Base-by-base conservation (phyloP, 2,113 vertebrate genomes). In the Atractosteus spatula region DNA sequence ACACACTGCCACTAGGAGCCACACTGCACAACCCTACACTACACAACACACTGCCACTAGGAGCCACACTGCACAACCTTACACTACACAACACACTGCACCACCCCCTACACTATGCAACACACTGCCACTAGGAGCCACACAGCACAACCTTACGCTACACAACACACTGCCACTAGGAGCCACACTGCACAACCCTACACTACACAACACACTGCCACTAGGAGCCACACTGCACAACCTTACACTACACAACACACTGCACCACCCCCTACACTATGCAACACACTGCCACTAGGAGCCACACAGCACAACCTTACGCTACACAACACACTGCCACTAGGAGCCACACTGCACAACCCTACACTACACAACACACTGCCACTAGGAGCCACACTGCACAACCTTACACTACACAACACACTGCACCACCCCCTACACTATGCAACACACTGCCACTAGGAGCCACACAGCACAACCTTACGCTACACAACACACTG, bases 201-300 rank as follows among this genome's bases (percentile, higher is more conserved):
- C 54, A 56, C 63, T 67, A n/a, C 45, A 14, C 51, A 8, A 67
- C n/a, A 45, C n/a, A 6, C 2, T 10, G 62, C 66, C 11, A 59
- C 13, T 13, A 4, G 5, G 41, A 16, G 41, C 11, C 12, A 17
- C 10, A 3, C 2, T 10, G 62, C 66, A 62, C 55, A n/a, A 11
- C 65, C 17, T 3, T 3, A 45, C 42, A 74, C 67, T 12, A 43
- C n/a, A 64, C 75, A 72, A 71, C 59, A 69, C 71, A 63, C 69
- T 71, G 41, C 61, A 57, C 68, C 73, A 66, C 8, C 17, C 43
- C 13, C 17, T 47, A 67, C 44, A 54, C 41, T 71, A 43, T 10
- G 45, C 63, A 57, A 64, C 57, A 51, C 67, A 62, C 59, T 62
- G 29, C 68, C 59, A 47, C 45, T 8, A 55, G 16, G n/a, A 29